phyloP scores from a whole-genome alignment of 2,888 invertebrate species.

The Pammene fasciana region DNA sequence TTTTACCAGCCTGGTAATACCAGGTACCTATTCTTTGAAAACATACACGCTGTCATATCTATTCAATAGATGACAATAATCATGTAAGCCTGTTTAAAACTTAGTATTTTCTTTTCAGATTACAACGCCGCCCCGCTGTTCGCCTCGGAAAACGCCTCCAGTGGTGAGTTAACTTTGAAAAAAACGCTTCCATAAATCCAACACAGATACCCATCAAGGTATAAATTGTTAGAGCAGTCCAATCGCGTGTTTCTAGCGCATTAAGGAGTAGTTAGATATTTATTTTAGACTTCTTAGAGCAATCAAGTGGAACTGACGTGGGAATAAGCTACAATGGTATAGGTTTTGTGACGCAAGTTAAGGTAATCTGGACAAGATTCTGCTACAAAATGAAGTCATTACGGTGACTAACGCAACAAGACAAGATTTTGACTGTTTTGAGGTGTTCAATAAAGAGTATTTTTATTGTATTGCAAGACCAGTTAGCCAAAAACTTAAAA shows the following conservation, averaged over 20 bases:
- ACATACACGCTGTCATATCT: too few relatives aligned
- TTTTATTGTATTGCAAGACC: too few relatives aligned
- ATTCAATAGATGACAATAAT: neutral
- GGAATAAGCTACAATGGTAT: neutral
- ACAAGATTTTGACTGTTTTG: too few relatives aligned
- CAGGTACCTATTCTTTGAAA: too few relatives aligned
- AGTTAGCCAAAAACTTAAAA: too few relatives aligned
- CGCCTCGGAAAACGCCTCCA: constrained; percentile 83
- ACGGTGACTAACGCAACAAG: too few relatives aligned
- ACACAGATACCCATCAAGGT: constrained; percentile 37
- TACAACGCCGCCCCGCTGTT: constrained; percentile 84
- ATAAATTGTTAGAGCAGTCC: constrained; percentile 18
- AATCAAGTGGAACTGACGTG: constrained; percentile 7
- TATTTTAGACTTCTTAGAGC: constrained; percentile 17
- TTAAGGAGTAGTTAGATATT: constrained; percentile 18
- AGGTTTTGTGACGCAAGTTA: neutral
- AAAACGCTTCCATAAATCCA: constrained; percentile 36
- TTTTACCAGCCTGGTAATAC: too few relatives aligned
- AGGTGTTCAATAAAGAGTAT: too few relatives aligned
- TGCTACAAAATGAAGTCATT: too few relatives aligned
- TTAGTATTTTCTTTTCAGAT: constrained; percentile 66
- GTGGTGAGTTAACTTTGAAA: constrained; percentile 65
- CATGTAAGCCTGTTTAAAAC: constrained; percentile 26
- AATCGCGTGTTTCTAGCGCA: constrained; percentile 25
- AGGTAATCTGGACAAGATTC: too few relatives aligned